Conservation (phyloP, 2,113 vertebrate species). For the Quiscalus mexicanus region DNA sequence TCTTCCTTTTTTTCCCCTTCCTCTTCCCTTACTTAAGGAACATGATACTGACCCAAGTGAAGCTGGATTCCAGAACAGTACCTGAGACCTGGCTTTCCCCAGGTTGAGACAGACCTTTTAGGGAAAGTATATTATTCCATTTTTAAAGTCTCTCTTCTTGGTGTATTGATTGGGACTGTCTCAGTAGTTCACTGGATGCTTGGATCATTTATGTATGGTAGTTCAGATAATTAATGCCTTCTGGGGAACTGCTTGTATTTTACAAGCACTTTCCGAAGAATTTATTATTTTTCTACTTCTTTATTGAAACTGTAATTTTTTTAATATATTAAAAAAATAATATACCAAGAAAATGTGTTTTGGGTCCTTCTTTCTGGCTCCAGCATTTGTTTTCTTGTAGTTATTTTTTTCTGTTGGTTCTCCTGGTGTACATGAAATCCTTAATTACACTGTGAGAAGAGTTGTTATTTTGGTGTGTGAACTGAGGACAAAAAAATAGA, state of each 20-base stretch:
- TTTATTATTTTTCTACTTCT: conserved; percentile 64
- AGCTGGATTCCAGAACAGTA: conserved; percentile 66
- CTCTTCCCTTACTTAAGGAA: conserved; percentile 74
- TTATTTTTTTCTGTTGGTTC: neutral
- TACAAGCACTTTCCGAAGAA: conserved; percentile 22
- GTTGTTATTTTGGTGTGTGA: neutral
- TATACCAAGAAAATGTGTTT: conserved; percentile 18
- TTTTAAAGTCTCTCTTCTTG: neutral
- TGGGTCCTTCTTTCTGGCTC: neutral
- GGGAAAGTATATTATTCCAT: neutral
- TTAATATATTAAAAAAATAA: conserved; percentile 33
- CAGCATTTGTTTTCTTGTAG: neutral
- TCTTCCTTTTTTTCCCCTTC: neutral
- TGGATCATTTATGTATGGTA: neutral
- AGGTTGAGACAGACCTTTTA: neutral
- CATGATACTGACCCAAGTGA: conserved; percentile 84
- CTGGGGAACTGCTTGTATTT: conserved; percentile 1
- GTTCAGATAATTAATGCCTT: neutral
- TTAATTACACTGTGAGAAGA: neutral
- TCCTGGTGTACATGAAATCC: neutral
- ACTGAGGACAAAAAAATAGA: neutral
- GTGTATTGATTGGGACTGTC: neutral
- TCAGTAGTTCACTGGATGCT: neutral
- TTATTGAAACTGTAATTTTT: conserved; percentile 59
- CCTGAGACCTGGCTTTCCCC: conserved; percentile 26